Conservation (phyloP, 2,797 vertebrate species). For the Echeneis naucrates region DNA sequence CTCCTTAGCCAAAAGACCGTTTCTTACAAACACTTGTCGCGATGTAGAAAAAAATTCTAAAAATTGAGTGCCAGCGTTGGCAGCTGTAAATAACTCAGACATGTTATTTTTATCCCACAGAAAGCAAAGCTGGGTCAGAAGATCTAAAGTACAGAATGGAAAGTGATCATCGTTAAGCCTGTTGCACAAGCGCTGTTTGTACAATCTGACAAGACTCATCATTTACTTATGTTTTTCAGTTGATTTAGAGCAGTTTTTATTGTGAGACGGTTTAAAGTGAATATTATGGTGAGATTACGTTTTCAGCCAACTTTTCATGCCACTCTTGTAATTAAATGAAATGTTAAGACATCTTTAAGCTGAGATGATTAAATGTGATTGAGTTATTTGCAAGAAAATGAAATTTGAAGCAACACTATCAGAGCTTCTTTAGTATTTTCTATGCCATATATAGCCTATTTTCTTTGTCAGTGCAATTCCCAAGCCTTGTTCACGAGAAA, state of each 20-base stretch:
- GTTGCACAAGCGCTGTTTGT: constrained; percentile 64
- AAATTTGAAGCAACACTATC: constrained; percentile 40
- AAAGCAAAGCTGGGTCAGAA: constrained; percentile 98
- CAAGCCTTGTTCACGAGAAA: constrained; percentile 19
- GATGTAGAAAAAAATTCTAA: constrained; percentile 42
- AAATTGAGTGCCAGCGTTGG: constrained; percentile 40
- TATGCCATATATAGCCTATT: constrained; percentile 49
- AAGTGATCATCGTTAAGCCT: constrained; percentile 61
- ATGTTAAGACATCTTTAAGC: constrained; percentile 42
- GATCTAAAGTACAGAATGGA: constrained; percentile 85
- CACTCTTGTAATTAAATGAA: constrained; percentile 37
- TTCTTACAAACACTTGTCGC: constrained; percentile 40
- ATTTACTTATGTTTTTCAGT: constrained; percentile 62
- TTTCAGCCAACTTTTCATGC: constrained; percentile 34
- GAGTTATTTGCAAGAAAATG: constrained; percentile 34
- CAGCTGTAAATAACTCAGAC: constrained; percentile 60
- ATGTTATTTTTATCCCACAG: constrained; percentile 83
- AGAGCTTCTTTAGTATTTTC: constrained; percentile 43
- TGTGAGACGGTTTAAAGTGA: constrained; percentile 50
- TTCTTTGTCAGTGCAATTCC: constrained; percentile 37
- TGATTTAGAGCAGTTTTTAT: constrained; percentile 59
- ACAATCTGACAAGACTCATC: constrained; percentile 69
- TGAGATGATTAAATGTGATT: constrained; percentile 40
- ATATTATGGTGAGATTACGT: constrained; percentile 33
- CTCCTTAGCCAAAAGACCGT: constrained; percentile 21